These are phyloP conservation scores for Tetranychus truncatus DNA, from an alignment of 2,888 invertebrate genomes.

Conservation along the genomic window DNA sequence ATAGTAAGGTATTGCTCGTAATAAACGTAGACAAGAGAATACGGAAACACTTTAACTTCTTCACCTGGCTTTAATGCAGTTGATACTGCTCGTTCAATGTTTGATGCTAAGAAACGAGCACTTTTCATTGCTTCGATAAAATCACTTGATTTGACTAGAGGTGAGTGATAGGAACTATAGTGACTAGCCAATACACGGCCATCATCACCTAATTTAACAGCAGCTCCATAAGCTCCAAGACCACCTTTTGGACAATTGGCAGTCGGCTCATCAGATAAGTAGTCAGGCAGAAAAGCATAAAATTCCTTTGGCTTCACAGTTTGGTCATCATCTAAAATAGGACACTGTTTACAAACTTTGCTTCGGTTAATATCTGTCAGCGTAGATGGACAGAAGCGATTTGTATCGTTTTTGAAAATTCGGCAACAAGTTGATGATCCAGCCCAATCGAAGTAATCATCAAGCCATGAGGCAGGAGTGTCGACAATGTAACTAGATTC, in stretches of 20 bases:
- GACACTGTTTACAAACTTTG: background rate
- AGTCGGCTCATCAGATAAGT: slow-evolving; percentile 22
- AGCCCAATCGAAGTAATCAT: slow-evolving; percentile 84
- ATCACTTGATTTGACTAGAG: slow-evolving; percentile 57
- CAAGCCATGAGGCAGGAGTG: slow-evolving; percentile 79
- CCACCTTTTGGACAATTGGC: slow-evolving; percentile 30
- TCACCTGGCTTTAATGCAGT: slow-evolving; percentile 18
- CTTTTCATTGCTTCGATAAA: slow-evolving; percentile 60
- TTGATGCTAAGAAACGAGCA: slow-evolving; percentile 49
- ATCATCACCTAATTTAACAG: slow-evolving; percentile 30
- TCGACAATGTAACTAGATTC: slow-evolving; percentile 51
- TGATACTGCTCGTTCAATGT: slow-evolving; percentile 10
- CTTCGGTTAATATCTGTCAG: background rate
- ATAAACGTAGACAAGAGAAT: slow-evolving; percentile 82
- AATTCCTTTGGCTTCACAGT: slow-evolving; percentile 9
- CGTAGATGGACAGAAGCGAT: slow-evolving; percentile 22
- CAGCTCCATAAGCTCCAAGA: slow-evolving; percentile 37
- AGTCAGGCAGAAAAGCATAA: slow-evolving; percentile 19
- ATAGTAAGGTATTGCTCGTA: slow-evolving; percentile 87
- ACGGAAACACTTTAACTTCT: slow-evolving; percentile 61
- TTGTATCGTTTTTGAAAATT: slow-evolving; percentile 16
- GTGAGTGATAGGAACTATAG: slow-evolving; percentile 77
- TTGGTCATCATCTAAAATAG: background rate
- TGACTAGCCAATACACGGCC: slow-evolving; percentile 44
- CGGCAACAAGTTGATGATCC: slow-evolving; percentile 21